Conservation (phyloP, 2,888 invertebrate genomes). For the Drosophila ustulata region DNA sequence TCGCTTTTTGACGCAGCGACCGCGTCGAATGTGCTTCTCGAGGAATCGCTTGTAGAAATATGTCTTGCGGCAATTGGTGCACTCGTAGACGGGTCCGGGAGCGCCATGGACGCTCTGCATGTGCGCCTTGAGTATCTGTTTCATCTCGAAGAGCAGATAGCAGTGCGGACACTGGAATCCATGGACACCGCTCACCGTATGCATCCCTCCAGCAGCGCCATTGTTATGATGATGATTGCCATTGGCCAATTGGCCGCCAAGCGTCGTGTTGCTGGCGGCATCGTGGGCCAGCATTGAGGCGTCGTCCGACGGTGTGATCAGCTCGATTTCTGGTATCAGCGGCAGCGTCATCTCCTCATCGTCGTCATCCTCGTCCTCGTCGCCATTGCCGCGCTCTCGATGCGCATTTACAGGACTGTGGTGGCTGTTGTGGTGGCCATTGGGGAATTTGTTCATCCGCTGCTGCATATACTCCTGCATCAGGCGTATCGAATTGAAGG, state of each 20-base stretch:
- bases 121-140: conserved; percentile 83
- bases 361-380: conserved; percentile 62
- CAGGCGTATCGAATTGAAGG: conserved; percentile 81
- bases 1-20: conserved; percentile 84
- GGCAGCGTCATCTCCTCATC: conserved; percentile 83
- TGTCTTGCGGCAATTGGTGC: conserved; percentile 84
- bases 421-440: conserved; percentile 46
- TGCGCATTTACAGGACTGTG: background rate
- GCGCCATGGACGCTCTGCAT: conserved; percentile 84
- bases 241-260: conserved; percentile 18
- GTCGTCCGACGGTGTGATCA: conserved; percentile 83
- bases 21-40: conserved; percentile 84
- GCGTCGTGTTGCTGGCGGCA: background rate
- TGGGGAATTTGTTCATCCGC: conserved; percentile 78
- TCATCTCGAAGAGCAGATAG: conserved; percentile 83
- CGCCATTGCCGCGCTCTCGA: conserved; percentile 40
- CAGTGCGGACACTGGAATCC: conserved; percentile 84
- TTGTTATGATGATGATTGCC: conserved; percentile 15
- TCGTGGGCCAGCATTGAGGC: conserved; percentile 39
- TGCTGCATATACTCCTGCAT: conserved; percentile 84
- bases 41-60: conserved; percentile 84
- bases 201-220: background rate
- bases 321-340: conserved; percentile 84
- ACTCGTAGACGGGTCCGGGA: conserved; percentile 83
- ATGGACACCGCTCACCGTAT: conserved; percentile 31